Evolutionary conservation across 2,888 invertebrate species (phyloP).

Genomic region (Antitype chi): DNA sequence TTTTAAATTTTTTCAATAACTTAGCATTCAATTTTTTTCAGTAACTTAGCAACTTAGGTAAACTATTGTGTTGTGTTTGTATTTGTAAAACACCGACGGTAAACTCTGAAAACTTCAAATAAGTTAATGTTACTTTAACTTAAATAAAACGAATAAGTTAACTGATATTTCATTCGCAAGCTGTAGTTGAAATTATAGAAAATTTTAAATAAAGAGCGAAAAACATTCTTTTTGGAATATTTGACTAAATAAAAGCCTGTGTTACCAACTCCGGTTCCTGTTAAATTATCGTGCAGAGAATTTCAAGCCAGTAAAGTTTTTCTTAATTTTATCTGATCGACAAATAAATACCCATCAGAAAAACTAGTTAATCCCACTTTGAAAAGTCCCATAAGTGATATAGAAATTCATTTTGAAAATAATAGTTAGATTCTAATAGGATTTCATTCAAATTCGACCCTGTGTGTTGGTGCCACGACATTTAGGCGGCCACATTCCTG

Average conservation of each 20-base stretch:
- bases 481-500: constrained; percentile 71
- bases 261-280: background rate
- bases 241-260: background rate
- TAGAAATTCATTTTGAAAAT: background rate
- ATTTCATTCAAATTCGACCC: constrained; percentile 55
- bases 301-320: background rate
- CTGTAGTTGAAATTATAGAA: background rate
- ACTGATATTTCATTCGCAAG: background rate
- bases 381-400: background rate
- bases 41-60: background rate
- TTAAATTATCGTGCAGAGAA: background rate
- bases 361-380: background rate
- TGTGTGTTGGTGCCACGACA: constrained; percentile 71
- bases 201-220: background rate
- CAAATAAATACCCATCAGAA: background rate
- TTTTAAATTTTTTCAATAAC: background rate
- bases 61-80: background rate
- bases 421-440: background rate
- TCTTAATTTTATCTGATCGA: no score
- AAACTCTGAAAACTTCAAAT: background rate
- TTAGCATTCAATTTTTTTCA: background rate
- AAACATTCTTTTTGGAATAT: background rate
- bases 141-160: background rate
- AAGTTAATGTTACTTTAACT: background rate
- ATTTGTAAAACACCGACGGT: constrained; percentile 12